phyloP scores from a whole-genome alignment of 2,797 vertebrate genomes.

The Bradypodion pumilum region DNA sequence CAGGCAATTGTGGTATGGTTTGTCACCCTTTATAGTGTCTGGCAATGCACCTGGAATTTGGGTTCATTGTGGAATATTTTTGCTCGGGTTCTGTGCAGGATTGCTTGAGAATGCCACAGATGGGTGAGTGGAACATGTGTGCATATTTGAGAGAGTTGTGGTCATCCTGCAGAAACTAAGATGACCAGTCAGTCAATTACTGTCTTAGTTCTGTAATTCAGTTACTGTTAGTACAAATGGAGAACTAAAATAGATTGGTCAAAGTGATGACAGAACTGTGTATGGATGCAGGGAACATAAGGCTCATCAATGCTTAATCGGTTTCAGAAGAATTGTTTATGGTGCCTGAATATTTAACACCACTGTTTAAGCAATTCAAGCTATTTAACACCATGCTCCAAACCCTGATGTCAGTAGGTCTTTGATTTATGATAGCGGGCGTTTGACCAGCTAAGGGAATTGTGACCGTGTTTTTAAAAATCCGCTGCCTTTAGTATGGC shows the following conservation, averaged over 20 bases:
- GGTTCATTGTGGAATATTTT: background rate
- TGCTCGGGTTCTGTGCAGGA: background rate
- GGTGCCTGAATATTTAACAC: constrained; percentile 42
- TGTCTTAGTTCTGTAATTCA: background rate
- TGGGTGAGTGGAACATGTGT: background rate
- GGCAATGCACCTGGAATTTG: background rate
- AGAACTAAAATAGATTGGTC: background rate
- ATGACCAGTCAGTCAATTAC: background rate
- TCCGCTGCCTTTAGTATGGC: constrained; percentile 17
- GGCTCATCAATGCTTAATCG: too few species aligned
- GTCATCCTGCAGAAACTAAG: background rate
- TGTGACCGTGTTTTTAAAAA: constrained; percentile 7
- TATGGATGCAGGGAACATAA: background rate
- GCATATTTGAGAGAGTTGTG: background rate
- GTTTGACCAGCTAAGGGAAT: constrained; percentile 1
- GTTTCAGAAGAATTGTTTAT: constrained; percentile 43
- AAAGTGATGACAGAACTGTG: constrained; percentile 5
- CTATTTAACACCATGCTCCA: constrained; percentile 38
- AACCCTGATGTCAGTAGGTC: constrained; percentile 50
- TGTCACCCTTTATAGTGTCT: background rate
- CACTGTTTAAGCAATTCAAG: too few species aligned
- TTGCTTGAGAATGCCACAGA: background rate
- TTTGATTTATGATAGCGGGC: background rate
- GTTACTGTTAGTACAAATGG: constrained; percentile 14
- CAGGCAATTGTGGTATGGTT: background rate